Evolutionary conservation across 1,140 invertebrate genomes (phyloP).

Genomic region (Drosophila seguyi): DNA sequence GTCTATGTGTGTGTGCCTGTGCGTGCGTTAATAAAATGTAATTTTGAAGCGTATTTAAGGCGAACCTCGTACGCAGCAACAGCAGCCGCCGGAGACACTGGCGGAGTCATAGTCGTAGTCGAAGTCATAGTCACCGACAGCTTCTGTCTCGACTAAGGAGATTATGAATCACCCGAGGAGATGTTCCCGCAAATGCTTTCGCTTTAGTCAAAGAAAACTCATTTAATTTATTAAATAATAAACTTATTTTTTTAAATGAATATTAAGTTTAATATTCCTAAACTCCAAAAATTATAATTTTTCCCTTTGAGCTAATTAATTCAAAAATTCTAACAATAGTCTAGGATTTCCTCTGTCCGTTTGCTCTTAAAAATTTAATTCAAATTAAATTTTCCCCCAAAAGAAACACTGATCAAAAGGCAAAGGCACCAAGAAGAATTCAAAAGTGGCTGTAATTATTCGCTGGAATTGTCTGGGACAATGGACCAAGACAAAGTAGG

Average conservation of each 20-base stretch:
- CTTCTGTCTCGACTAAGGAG: constrained; percentile 35
- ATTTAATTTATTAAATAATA: too few relatives aligned
- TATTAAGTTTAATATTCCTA: too few relatives aligned
- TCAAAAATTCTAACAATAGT: too few relatives aligned
- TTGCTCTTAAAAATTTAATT: constrained; percentile 1
- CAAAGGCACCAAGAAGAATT: constrained; percentile 7
- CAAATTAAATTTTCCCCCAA: background rate
- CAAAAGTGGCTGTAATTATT: constrained; percentile 20
- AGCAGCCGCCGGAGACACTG: constrained; percentile 21
- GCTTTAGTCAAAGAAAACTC: background rate
- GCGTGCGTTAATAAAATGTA: constrained; percentile 78
- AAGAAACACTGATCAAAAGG: constrained; percentile 1
- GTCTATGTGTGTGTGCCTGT: constrained; percentile 46
- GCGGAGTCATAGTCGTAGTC: constrained; percentile 15
- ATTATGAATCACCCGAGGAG: constrained; percentile 30
- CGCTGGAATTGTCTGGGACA: constrained; percentile 28
- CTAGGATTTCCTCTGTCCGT: too few relatives aligned
- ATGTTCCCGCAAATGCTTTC: constrained; percentile 22
- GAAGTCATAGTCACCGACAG: constrained; percentile 33
- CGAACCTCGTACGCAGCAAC: constrained; percentile 60
- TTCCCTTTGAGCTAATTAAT: background rate
- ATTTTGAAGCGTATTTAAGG: constrained; percentile 76
- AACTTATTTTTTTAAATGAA: background rate
- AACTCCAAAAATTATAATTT: too few relatives aligned
- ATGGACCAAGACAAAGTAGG: constrained; percentile 1